Evolutionary conservation across 2,113 vertebrate species (phyloP).

Genomic region (Callocephalon fimbriatum): DNA sequence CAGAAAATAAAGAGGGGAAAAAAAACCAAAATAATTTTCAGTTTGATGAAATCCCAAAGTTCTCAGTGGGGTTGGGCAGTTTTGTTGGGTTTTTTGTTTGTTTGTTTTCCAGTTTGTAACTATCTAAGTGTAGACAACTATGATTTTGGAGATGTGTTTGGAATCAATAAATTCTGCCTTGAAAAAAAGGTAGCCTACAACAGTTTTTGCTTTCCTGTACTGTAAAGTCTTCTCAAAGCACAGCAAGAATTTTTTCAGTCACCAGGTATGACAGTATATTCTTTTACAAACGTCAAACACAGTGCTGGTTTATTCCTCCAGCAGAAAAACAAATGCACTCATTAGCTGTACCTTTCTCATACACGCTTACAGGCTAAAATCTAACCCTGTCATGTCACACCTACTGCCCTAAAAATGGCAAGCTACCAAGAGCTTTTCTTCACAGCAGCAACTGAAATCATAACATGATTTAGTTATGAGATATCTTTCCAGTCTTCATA

Average conservation of each 20-base stretch:
- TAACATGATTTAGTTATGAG: neutral
- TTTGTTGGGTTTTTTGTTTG: neutral
- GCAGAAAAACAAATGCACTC: neutral
- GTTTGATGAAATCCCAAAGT: neutral
- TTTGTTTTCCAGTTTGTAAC: neutral
- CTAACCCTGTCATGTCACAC: neutral
- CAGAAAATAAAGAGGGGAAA: neutral
- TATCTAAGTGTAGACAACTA: neutral
- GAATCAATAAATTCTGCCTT: neutral
- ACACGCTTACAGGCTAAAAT: neutral
- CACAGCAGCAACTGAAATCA: neutral
- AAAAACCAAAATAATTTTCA: neutral
- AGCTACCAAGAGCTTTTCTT: neutral
- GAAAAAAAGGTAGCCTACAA: neutral
- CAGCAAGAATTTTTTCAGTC: neutral
- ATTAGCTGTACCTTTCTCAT: neutral
- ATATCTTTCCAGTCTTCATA: neutral
- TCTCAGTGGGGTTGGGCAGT: neutral
- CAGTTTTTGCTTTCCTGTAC: neutral
- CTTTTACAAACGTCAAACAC: neutral
- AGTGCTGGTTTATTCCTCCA: neutral
- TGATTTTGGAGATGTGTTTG: neutral
- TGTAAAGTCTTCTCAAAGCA: neutral
- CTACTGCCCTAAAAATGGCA: neutral
- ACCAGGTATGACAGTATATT: neutral